Evolutionary conservation across 2,797 vertebrate genomes (phyloP).

Genomic region (Cossypha heuglini): DNA sequence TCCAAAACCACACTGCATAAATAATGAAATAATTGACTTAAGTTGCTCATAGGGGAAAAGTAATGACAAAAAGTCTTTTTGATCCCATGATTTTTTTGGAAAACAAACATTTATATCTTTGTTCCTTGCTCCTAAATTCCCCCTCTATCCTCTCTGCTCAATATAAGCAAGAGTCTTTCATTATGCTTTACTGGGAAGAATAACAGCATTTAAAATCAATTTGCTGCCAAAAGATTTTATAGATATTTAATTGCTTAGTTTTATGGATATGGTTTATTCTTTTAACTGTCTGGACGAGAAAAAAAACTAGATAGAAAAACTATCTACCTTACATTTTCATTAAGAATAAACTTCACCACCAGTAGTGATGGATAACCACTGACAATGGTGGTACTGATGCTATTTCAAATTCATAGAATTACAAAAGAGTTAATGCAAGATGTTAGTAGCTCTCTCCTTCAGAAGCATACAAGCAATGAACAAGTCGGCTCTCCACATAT

Average conservation of each 20-base stretch:
- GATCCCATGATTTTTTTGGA: background rate
- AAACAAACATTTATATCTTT: background rate
- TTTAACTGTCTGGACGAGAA: background rate
- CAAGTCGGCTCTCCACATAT: background rate
- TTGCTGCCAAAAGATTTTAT: background rate
- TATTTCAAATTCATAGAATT: background rate
- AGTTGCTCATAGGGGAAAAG: background rate
- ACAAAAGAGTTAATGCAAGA: background rate
- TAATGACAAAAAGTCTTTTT: background rate
- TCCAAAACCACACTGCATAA: background rate
- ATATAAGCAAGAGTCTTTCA: background rate
- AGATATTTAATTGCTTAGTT: background rate
- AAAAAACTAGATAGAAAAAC: background rate
- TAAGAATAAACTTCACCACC: background rate
- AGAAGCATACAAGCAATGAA: background rate
- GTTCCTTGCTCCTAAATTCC: background rate
- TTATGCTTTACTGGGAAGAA: background rate
- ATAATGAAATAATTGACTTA: background rate
- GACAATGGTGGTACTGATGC: background rate
- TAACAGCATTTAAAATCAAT: background rate
- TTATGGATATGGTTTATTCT: background rate
- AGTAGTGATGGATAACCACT: background rate
- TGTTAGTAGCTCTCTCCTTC: background rate
- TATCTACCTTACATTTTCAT: background rate
- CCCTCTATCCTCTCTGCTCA: background rate